phyloP scores from a whole-genome alignment of 2,113 vertebrate species.

The Strix aluco region DNA sequence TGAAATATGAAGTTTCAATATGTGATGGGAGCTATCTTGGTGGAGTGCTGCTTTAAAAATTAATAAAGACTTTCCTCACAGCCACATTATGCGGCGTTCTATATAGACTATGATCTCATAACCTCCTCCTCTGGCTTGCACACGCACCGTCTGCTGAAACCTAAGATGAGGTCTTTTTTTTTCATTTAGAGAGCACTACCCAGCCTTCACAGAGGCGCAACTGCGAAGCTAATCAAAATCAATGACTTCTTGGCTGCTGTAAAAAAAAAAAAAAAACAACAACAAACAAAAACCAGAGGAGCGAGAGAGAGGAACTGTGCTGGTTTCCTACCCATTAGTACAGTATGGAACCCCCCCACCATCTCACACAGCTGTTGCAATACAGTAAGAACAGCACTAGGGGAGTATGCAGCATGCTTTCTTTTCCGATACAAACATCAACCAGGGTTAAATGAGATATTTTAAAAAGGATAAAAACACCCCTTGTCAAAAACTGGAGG shows the following conservation, averaged over 20 bases:
- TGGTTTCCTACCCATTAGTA: conserved; percentile 41
- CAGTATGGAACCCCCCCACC: background rate
- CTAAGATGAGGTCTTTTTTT: conserved; percentile 59
- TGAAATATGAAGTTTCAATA: background rate
- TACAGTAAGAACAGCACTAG: background rate
- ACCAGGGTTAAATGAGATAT: conserved; percentile 45
- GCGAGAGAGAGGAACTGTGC: conserved; percentile 13
- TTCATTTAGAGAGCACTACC: conserved; percentile 51
- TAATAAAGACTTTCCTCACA: conserved; percentile 18
- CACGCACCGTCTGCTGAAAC: conserved; percentile 66
- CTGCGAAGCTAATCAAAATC: conserved; percentile 62
- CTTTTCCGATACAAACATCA: conserved; percentile 61
- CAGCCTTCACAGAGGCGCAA: conserved; percentile 9
- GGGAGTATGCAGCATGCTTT: conserved; percentile 41
- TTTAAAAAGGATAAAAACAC: conserved; percentile 73
- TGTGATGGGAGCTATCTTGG: background rate
- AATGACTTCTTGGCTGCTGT: conserved; percentile 53
- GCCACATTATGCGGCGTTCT: conserved; percentile 30
- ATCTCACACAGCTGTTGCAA: conserved; percentile 38
- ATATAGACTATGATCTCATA: conserved; percentile 73
- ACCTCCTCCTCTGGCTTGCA: conserved; percentile 21
- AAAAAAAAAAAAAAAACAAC: background rate
- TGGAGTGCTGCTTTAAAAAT: conserved; percentile 47
- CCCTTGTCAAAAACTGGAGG: conserved; percentile 69
- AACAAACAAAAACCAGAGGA: background rate